Evolutionary conservation across 2,888 invertebrate species (phyloP), one percentile per base, ranked within the genome.

Genomic region (Neuroscelio doddi): DNA sequence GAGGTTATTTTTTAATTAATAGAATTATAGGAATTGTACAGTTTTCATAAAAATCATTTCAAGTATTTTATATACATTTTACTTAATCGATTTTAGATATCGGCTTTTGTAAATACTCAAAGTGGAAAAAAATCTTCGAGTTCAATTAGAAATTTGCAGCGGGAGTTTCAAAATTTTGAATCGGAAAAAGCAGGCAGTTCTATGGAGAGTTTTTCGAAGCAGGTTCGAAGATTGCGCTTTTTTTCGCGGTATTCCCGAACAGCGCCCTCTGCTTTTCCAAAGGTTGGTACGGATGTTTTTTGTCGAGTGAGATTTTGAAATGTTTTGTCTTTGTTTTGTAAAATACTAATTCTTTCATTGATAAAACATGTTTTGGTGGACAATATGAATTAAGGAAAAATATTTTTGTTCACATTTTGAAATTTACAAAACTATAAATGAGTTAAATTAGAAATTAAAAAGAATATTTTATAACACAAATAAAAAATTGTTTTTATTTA

Each of bases 31-130:
- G n/a, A n/a, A n/a, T n/a, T n/a, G 16, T 16, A 16, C n/a, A n/a
- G n/a, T n/a, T n/a, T n/a, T n/a, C n/a, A n/a, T n/a, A n/a, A n/a
- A n/a, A n/a, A n/a, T n/a, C 36, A 2, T 12, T 12, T 9, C 9
- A 51, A 30, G 9, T 21, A 14, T 10, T 16, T 26, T 50, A 14
- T 1, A 38, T 29, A 55, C 5, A 34, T 36, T 12, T 32, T 42
- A 42, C 51, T 1, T 50, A 24, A 8, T 38, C 5, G 14, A 51
- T 56, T 52, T 9, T 32, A 83, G 83, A 79, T 83, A 59, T 75
- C 80, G 32, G 80, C 82, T 55, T 83, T 84, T 26, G 83, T 84
- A 16, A 80, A 77, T 51, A 73, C 80, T 24, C 80, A 74, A 32
- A 70, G 45, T 15, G 64, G 57, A n/a, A 66, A 46, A 36, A 51